Conservation (phyloP, 2,113 vertebrate genomes). For the Neodontobutis hainanensis region DNA sequence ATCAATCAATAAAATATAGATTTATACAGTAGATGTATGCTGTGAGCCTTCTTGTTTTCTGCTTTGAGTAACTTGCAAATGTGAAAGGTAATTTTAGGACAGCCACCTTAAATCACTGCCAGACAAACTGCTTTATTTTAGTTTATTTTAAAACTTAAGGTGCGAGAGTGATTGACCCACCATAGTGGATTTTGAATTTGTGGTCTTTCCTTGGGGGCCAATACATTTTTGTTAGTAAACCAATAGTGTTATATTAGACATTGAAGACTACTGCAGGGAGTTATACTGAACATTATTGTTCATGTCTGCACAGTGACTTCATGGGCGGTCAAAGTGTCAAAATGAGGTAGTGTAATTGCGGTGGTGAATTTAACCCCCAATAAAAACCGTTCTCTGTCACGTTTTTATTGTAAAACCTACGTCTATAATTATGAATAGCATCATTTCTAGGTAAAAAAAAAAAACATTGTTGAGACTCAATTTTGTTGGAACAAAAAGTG, state of each 20-base stretch:
- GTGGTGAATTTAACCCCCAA: neutral
- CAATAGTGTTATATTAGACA: neutral
- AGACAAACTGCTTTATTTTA: no score
- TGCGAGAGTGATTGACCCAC: no score
- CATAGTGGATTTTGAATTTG: no score
- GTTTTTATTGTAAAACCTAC: neutral
- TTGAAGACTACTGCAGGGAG: neutral
- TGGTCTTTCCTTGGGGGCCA: no score
- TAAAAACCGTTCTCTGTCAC: no score
- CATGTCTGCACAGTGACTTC: constrained; percentile 1
- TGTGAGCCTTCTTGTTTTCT: neutral
- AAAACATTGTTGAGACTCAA: no score
- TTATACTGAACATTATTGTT: neutral
- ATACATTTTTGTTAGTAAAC: neutral
- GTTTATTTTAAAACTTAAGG: no score
- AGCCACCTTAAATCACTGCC: neutral
- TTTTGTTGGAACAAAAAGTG: no score
- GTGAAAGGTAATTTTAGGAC: neutral
- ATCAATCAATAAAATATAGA: constrained; percentile 23
- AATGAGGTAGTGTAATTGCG: neutral
- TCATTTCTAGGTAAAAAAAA: neutral
- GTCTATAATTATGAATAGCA: neutral
- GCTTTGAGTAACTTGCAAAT: neutral
- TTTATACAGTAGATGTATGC: neutral
- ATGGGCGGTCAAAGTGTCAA: neutral